Conservation (phyloP, 1,140 invertebrate species). For the Drosophila mayri region DNA sequence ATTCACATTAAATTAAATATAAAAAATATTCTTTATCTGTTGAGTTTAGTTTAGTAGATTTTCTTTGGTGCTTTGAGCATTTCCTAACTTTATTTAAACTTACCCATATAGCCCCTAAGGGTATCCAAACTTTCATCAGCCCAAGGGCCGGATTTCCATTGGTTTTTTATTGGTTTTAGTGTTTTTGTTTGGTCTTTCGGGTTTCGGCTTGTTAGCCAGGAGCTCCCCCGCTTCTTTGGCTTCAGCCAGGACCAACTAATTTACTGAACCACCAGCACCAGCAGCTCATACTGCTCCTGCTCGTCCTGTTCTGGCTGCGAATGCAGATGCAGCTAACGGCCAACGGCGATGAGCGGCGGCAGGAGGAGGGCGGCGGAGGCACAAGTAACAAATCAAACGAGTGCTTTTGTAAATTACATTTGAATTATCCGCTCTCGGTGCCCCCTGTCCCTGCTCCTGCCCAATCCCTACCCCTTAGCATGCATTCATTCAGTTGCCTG, state of each 20-base stretch:
- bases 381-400: slow-evolving; percentile 80
- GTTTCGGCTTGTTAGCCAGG: slow-evolving; percentile 49
- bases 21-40: neutral
- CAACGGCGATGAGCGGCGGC: slow-evolving; percentile 5
- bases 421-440: slow-evolving; percentile 69
- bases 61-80: neutral
- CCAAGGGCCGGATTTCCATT: slow-evolving; percentile 13
- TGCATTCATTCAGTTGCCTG: slow-evolving; percentile 35
- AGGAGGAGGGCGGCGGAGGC: slow-evolving; percentile 3
- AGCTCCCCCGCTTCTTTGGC: slow-evolving; percentile 32
- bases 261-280: slow-evolving; percentile 46
- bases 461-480: neutral
- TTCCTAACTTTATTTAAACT: slow-evolving; percentile 14
- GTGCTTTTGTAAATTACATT: slow-evolving; percentile 82
- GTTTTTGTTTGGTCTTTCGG: slow-evolving; percentile 47
- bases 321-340: slow-evolving; percentile 30
- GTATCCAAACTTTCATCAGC: slow-evolving; percentile 29
- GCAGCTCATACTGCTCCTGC: neutral
- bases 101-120: neutral
- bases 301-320: slow-evolving; percentile 2
- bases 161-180: slow-evolving; percentile 51
- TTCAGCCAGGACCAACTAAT: slow-evolving; percentile 56
- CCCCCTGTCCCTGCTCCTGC: slow-evolving; percentile 1
- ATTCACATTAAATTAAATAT: too few relatives aligned
- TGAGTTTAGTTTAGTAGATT: neutral